These are phyloP conservation scores for Paradisaea rubra DNA, from an alignment of 2,113 vertebrate species.

Conservation along the genomic window DNA sequence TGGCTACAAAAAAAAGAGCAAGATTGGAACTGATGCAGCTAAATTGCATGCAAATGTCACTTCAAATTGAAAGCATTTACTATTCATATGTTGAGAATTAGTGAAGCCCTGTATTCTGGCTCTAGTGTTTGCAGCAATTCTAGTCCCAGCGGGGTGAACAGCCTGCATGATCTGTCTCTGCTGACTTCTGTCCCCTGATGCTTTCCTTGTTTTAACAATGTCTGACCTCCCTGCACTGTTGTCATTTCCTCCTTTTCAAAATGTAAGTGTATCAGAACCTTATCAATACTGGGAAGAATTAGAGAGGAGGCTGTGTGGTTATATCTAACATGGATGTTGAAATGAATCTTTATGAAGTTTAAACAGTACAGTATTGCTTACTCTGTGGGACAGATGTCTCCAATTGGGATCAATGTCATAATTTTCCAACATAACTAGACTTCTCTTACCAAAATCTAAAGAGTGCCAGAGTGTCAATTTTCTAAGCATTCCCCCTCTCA, in stretches of 20 bases:
- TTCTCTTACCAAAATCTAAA: neutral
- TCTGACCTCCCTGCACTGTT: neutral
- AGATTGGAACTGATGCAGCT: neutral
- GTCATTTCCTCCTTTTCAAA: neutral
- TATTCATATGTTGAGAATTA: neutral
- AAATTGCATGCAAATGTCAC: neutral
- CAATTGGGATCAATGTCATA: neutral
- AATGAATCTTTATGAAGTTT: neutral
- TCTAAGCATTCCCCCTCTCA: neutral
- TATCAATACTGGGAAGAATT: neutral
- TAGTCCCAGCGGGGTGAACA: neutral
- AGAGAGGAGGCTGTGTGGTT: neutral
- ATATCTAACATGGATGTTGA: neutral
- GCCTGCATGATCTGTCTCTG: neutral
- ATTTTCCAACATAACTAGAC: neutral
- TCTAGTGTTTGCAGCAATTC: neutral
- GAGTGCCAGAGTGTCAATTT: neutral
- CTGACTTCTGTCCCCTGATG: neutral
- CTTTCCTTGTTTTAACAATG: neutral
- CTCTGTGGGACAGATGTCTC: neutral
- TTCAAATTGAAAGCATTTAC: neutral
- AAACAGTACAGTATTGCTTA: neutral
- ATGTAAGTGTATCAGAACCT: neutral
- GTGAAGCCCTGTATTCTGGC: neutral
- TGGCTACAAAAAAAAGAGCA: neutral